These are phyloP conservation scores for Hemicordylus capensis DNA, from an alignment of 2,113 vertebrate species.

Conservation along the genomic window DNA sequence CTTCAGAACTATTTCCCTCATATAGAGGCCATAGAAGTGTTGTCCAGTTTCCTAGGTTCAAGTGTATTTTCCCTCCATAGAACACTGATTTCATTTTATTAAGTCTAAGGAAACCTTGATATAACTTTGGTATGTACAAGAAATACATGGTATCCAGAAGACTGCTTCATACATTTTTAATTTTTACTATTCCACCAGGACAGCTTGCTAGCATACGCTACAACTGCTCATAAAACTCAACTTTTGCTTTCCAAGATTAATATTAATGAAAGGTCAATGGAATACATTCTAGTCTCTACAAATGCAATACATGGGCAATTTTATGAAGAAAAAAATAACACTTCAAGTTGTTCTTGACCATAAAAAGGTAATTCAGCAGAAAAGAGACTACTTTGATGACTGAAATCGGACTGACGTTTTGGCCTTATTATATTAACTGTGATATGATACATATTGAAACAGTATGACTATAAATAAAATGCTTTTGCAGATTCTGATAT, in stretches of 20 bases:
- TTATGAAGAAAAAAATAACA: not conserved
- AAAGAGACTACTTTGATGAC: not conserved
- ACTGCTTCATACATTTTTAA: conserved; percentile 32
- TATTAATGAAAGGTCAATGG: conserved; percentile 33
- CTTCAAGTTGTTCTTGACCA: not conserved
- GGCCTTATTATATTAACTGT: not conserved
- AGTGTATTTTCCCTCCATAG: conserved; percentile 4
- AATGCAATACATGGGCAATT: not conserved
- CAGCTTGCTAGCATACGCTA: conserved; percentile 13
- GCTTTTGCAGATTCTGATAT: not conserved
- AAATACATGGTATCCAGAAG: conserved; percentile 24
- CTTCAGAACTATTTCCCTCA: not conserved
- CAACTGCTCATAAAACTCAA: conserved; percentile 25
- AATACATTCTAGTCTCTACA: conserved; percentile 15
- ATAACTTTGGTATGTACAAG: conserved; percentile 5
- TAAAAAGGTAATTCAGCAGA: conserved; percentile 14
- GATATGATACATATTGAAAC: not conserved
- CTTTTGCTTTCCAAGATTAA: conserved; percentile 12
- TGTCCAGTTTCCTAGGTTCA: not conserved
- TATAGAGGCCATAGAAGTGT: not conserved
- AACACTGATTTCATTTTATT: conserved; percentile 45
- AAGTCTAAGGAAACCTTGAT: conserved; percentile 2
- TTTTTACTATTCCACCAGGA: conserved; percentile 18
- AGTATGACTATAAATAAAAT: not conserved
- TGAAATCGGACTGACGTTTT: not conserved